phyloP scores from a whole-genome alignment of 2,888 invertebrate species.

The Folsomia candida region DNA sequence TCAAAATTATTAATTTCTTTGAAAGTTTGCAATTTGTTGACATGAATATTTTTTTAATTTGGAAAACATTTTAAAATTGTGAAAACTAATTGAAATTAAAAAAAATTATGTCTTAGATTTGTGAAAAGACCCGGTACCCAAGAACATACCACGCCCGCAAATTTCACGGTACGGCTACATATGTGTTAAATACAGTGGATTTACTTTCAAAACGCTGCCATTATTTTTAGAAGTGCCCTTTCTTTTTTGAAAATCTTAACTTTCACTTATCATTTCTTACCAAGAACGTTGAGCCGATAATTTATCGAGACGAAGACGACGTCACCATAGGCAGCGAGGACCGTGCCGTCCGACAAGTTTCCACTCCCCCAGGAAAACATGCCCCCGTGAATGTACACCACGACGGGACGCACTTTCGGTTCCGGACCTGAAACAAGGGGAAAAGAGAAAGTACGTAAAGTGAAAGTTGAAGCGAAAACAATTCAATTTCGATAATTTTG shows the following conservation, averaged over 20 bases:
- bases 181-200: background rate
- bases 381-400: conserved; percentile 79
- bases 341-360: conserved; percentile 82
- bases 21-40: too few relatives aligned
- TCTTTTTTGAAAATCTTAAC: background rate
- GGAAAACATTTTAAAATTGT: too few relatives aligned
- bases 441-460: background rate
- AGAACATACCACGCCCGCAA: too few relatives aligned
- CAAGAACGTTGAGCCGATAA: conserved; percentile 73
- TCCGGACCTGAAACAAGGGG: conserved; percentile 38
- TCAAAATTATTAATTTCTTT: too few relatives aligned
- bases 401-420: conserved; percentile 61
- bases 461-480: too few relatives aligned
- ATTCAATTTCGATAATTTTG: too few relatives aligned
- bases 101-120: too few relatives aligned
- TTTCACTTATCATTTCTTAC: conserved; percentile 53
- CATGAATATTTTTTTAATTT: too few relatives aligned
- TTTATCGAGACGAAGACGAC: conserved; percentile 78
- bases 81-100: too few relatives aligned
- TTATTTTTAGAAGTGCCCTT: background rate
- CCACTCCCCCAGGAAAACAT: conserved; percentile 69
- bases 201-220: conserved; percentile 6
- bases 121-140: too few relatives aligned
- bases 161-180: too few relatives aligned
- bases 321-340: conserved; percentile 73